A percentile compares a stretch with the other conserved stretches of the same genome.
phyloP scores from a whole-genome alignment of 2,888 invertebrate species.

The Caenorhabditis angaria region DNA sequence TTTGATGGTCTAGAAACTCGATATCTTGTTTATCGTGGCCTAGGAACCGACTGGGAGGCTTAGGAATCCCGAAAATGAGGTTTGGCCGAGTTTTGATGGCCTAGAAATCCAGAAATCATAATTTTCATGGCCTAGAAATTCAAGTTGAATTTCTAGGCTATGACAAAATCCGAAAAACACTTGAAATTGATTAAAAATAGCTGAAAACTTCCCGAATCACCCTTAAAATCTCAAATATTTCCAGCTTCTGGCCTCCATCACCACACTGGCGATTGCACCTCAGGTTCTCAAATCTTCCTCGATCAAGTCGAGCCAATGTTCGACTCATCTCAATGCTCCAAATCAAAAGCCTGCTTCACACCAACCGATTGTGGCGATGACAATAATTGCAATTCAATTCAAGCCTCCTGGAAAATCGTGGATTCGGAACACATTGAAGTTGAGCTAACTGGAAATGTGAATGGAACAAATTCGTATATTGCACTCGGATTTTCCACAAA shows the following conservation, averaged over 20 bases:
- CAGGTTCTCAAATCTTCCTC: constrained; percentile 13
- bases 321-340: constrained; percentile 14
- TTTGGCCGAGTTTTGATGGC: no score
- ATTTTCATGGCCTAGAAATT: no score
- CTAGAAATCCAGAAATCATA: no score
- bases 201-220: no score
- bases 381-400: constrained; percentile 26
- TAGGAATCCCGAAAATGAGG: no score
- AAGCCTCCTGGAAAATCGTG: constrained; percentile 20
- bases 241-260: constrained; percentile 14
- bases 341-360: constrained; percentile 24
- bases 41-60: no score
- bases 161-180: no score
- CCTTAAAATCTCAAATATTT: not conserved
- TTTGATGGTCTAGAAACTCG: no score
- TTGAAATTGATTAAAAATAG: no score
- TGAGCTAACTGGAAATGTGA: constrained; percentile 23
- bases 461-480: constrained; percentile 15
- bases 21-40: no score
- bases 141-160: no score
- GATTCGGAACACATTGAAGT: constrained; percentile 16
- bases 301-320: constrained; percentile 14
- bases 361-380: constrained; percentile 23
- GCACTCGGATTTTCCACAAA: constrained; percentile 41
- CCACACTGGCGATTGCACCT: constrained; percentile 23